phyloP scores from a whole-genome alignment of 2,888 invertebrate genomes.

The Caenorhabditis macrosperma region DNA sequence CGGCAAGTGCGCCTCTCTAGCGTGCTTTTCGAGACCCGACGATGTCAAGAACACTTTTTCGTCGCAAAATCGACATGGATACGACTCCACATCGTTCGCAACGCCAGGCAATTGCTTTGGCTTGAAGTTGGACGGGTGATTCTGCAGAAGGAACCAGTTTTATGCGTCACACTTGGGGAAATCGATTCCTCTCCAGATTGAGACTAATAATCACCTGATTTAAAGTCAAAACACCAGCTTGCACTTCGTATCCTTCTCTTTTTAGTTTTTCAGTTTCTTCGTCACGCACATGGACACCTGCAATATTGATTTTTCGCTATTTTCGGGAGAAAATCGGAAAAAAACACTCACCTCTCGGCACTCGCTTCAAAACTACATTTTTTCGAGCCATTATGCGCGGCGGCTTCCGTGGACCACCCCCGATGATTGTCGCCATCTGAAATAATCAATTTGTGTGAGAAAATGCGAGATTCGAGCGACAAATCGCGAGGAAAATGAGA shows the following conservation, averaged over 20 bases:
- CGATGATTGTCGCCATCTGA: constrained; percentile 49
- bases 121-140: constrained; percentile 21
- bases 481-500: too few relatives aligned
- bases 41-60: constrained; percentile 73
- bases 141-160: constrained; percentile 1
- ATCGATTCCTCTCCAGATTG: background rate
- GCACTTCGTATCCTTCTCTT: constrained; percentile 42
- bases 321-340: background rate
- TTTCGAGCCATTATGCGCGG: constrained; percentile 52
- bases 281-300: constrained; percentile 15
- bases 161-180: background rate
- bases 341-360: constrained; percentile 9
- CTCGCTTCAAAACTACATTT: constrained; percentile 21
- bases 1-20: constrained; percentile 63
- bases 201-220: constrained; percentile 18
- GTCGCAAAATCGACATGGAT: constrained; percentile 72
- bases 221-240: constrained; percentile 46
- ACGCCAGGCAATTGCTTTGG: constrained; percentile 61
- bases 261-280: constrained; percentile 43
- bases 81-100: constrained; percentile 75
- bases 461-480: too few relatives aligned
- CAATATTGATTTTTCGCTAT: background rate
- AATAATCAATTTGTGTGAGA: background rate
- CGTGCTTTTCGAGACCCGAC: constrained; percentile 72
- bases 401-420: constrained; percentile 46